phyloP scores from a whole-genome alignment of 1,140 invertebrate species.

The Drusus annulatus region DNA sequence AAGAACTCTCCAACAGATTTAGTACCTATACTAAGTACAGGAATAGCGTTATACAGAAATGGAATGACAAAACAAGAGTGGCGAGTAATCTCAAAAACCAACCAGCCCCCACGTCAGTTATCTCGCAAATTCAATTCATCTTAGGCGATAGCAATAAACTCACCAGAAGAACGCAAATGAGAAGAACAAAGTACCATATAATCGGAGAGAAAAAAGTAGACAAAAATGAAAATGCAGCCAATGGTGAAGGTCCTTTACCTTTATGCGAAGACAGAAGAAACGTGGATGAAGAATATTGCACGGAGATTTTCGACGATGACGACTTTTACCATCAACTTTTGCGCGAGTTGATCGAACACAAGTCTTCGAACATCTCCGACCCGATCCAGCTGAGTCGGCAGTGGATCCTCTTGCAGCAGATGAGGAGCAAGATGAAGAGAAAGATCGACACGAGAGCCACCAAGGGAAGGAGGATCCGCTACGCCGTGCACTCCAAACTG shows the following conservation, averaged over 20 bases:
- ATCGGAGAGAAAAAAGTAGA: conserved; percentile 73
- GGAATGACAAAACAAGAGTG: conserved; percentile 91
- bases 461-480: conserved; percentile 93
- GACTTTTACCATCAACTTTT: conserved; percentile 97
- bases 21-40: conserved; percentile 80
- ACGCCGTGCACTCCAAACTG: conserved; percentile 91
- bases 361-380: conserved; percentile 86
- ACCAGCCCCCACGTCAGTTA: conserved; percentile 79
- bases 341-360: conserved; percentile 92
- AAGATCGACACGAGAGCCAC: conserved; percentile 93
- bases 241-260: conserved; percentile 44
- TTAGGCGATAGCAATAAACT: conserved; percentile 84
- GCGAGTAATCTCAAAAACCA: conserved; percentile 76
- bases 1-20: conserved; percentile 75
- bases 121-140: conserved; percentile 91
- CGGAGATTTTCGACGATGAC: conserved; percentile 95
- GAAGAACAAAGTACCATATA: conserved; percentile 82
- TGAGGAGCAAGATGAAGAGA: conserved; percentile 90
- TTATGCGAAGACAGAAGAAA: conserved; percentile 62
- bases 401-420: conserved; percentile 92
- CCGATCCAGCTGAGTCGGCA: conserved; percentile 85
- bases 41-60: conserved; percentile 88
- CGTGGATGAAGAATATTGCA: conserved; percentile 78
- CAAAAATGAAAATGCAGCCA: conserved; percentile 57
- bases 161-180: conserved; percentile 85